Evolutionary conservation across 1,140 invertebrate species (phyloP), one percentile per base, ranked within the genome.

Genomic region (Aleiodes sp.): DNA sequence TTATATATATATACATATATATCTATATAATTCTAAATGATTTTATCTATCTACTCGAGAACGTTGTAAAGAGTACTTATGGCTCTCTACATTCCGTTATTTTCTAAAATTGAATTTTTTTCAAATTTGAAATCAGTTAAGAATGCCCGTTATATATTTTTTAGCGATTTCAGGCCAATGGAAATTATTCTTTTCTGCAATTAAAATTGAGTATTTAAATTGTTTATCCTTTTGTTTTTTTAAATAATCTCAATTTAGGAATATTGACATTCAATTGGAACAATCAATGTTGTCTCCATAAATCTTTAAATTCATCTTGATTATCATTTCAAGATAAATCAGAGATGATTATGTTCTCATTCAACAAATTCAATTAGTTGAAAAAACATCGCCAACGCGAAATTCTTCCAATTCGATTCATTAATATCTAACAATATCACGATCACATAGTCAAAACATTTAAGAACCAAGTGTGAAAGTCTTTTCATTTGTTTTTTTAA

Each of bases 1-100:
- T 19, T 79, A 75, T 73, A 78, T 77, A 73, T 78, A 73, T 61
- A 72, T 82, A 80, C 80, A 79, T 74, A 79, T n/a, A 43, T 64
- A 39, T 39, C 21, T 12, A 41, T 12, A 41, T 64, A 26, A 37
- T 68, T 68, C 35, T 61, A 59, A 28, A 39, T 56, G 14, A 60
- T 29, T 52, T 52, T 52, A 26, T 24, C 46, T 52, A 52, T 39
- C 24, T 65, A 43, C 39, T 7, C 26, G 21, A 65, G 10, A 46
- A 43, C 19, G 33, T 14, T 21, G 16, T 29, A 35, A 12, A 57
- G 21, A 33, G 10, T 8, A 2, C 24, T 26, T 26, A 43, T n/a
- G 26, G 4, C 46, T 52, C 46, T 26, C 46, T 52, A 16, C 12
- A 37, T 33, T 33, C 6, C 14, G 52, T 35, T 24, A n/a, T n/a